phyloP scores from a whole-genome alignment of 2,888 invertebrate species.

The Bombylius major region DNA sequence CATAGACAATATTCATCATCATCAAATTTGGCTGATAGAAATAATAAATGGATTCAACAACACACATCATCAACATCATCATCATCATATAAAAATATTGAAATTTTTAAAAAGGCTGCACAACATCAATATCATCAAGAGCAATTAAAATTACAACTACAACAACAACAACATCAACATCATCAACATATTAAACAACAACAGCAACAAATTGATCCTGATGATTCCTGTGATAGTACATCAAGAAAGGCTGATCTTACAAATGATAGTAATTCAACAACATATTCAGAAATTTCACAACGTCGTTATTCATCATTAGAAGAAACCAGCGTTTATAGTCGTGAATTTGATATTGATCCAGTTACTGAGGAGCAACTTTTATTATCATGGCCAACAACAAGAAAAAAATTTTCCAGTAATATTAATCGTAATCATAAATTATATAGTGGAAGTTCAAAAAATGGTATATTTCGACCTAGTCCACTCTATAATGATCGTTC shows the following conservation, averaged over 20 bases:
- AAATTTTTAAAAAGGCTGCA: background rate
- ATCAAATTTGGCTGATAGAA: slow-evolving; percentile 27
- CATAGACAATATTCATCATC: slow-evolving; percentile 34
- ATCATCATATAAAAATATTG: background rate
- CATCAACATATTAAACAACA: too few species aligned
- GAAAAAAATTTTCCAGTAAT: slow-evolving; percentile 17
- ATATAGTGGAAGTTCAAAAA: slow-evolving; percentile 5
- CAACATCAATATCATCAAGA: background rate
- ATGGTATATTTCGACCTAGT: slow-evolving; percentile 9
- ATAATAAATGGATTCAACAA: background rate
- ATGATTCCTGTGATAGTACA: slow-evolving; percentile 16
- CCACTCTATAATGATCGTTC: slow-evolving; percentile 13
- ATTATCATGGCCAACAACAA: slow-evolving; percentile 42
- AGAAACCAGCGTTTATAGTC: slow-evolving; percentile 22
- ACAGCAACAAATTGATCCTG: background rate
- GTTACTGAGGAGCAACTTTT: slow-evolving; percentile 40
- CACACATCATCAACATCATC: background rate
- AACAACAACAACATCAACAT: too few species aligned
- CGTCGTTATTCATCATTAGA: slow-evolving; percentile 35
- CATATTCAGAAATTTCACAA: slow-evolving; percentile 30
- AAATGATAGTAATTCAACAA: slow-evolving; percentile 40
- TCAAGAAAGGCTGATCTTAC: slow-evolving; percentile 13
- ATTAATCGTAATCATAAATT: slow-evolving; percentile 11
- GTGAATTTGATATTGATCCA: slow-evolving; percentile 24
- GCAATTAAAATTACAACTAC: too few species aligned